Percentiles rank a stretch among this genome's conserved stretches.
Conservation (phyloP, 1,140 invertebrate genomes). For the Sesamia nonagrioides region DNA sequence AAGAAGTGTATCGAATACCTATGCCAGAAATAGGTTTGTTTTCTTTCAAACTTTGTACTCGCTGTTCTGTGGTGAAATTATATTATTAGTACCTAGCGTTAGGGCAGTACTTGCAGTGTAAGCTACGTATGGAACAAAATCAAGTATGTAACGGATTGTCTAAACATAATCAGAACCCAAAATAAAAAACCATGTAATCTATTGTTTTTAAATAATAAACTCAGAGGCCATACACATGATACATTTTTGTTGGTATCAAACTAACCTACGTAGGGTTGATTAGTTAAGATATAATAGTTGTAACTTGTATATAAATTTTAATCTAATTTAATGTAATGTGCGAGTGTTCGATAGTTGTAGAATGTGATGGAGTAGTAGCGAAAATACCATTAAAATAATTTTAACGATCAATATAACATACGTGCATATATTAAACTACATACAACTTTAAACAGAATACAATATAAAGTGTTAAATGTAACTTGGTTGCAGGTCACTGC, state of each 20-base stretch:
- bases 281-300: constrained; percentile 73
- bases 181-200: constrained; percentile 18
- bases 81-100: constrained; percentile 56
- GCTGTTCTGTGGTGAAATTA: constrained; percentile 71
- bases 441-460: constrained; percentile 11
- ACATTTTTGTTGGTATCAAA: constrained; percentile 67
- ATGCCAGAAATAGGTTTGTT: constrained; percentile 46
- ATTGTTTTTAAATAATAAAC: constrained; percentile 51
- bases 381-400: constrained; percentile 60
- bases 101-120: constrained; percentile 52
- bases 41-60: constrained; percentile 64
- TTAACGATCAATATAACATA: constrained; percentile 28
- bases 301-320: constrained; percentile 86
- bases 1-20: constrained; percentile 40
- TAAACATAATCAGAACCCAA: constrained; percentile 54
- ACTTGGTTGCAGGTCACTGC: constrained; percentile 7
- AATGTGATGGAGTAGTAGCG: constrained; percentile 79
- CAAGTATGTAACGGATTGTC: constrained; percentile 40
- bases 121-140: constrained; percentile 51
- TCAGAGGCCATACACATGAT: constrained; percentile 75
- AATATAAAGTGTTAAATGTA: neutral
- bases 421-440: constrained; percentile 18
- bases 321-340: constrained; percentile 83
- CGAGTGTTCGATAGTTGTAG: constrained; percentile 86
- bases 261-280: constrained; percentile 69